phyloP scores from a whole-genome alignment of 2,797 vertebrate genomes.

The Florisuga fusca region DNA sequence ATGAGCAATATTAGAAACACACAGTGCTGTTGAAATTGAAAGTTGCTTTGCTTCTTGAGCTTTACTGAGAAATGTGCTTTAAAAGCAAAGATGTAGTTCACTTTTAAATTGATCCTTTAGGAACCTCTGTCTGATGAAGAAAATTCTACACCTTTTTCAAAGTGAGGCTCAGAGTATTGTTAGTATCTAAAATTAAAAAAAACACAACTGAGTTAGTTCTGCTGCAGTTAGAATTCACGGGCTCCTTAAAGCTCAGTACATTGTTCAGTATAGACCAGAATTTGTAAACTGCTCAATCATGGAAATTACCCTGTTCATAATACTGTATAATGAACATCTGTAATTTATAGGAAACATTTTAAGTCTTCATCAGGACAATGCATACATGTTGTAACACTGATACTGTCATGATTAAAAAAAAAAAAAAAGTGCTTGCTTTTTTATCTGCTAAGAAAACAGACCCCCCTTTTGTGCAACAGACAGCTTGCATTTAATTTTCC shows the following conservation, averaged over 20 bases:
- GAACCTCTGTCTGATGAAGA: background rate
- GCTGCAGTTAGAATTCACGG: background rate
- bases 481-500: constrained; percentile 2
- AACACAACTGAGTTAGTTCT: background rate
- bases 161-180: background rate
- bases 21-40: background rate
- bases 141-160: background rate
- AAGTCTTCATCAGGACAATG: background rate
- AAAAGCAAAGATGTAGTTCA: background rate
- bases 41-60: background rate
- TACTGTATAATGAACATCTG: background rate
- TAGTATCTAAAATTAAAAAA: background rate
- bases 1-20: background rate
- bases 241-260: background rate
- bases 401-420: background rate
- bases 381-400: background rate
- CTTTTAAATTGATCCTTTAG: background rate
- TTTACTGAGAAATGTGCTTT: background rate
- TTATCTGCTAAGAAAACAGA: background rate
- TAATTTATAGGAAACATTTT: background rate
- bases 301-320: background rate
- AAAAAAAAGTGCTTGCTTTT: background rate
- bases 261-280: background rate
- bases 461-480: background rate
- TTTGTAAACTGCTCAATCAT: background rate